Base-by-base conservation (phyloP, 2,888 invertebrate genomes). In the Drymonia ruficornis region DNA sequence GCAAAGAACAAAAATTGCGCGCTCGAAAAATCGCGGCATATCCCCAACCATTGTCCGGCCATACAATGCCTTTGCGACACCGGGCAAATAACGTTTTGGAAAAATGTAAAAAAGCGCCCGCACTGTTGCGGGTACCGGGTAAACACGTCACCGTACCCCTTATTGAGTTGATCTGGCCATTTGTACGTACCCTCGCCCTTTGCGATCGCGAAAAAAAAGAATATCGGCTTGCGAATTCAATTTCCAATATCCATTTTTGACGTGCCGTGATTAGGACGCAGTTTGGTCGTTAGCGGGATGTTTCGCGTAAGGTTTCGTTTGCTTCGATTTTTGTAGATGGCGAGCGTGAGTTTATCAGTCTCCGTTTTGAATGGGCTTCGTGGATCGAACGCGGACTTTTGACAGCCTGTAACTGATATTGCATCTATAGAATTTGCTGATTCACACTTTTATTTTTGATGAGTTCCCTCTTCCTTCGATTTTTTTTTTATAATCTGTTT, bases 221-320 rank as follows among this genome's bases (percentile, higher is more conserved):
- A 84, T 80, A 59, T 71, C 72, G 49, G 81, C 79, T 80, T 78
- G 77, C 78, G 84, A 86, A 90, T 91, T 90, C 88, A 91, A 91
- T 91, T 91, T 90, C 76, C 88, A 84, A 90, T 91, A 91, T 91
- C 88, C 90, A 91, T 87, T 91, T 91, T 88, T 92, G 92, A 92
- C 92, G 85, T 86, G 83, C 80, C 87, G 82, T 91, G 92, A 92
- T 92, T 92, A 91, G 91, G 89, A 89, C 90, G 83, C 91, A 88
- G 90, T 87, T 89, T 85, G 83, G 81, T 89, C 86, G 91, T 92
- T 91, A 91, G 83, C 86, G 78, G 78, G 69, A 11, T 76, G 78
- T 79, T 75, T 79, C 65, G 72, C 55, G 57, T 64, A 66, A 72
- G 67, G 70, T 74, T 71, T 80, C 75, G 74, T 81, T 73, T 76